Evolutionary conservation across 2,797 vertebrate genomes (phyloP), one percentile per base, ranked within the genome.

Genomic region (Buphagus erythrorhynchus): DNA sequence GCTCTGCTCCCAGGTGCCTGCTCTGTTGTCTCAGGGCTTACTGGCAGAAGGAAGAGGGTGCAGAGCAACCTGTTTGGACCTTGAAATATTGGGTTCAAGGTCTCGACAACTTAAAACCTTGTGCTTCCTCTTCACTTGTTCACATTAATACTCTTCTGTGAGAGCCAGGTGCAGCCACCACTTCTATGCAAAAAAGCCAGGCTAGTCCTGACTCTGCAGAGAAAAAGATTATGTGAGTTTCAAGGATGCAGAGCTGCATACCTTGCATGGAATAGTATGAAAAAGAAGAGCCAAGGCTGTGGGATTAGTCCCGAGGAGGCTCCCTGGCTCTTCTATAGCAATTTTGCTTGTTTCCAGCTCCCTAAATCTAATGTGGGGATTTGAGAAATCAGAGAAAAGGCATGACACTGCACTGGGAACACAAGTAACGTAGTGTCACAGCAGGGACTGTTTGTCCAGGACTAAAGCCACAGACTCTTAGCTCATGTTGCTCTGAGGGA

Each of bases 391-490:
- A 46, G 49, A 92, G 29, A n/a, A 22, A n/a, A 85, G 48, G 46
- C 58, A 59, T 2, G 2, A 85, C 20, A 45, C 45, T 72, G 49
- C 35, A 18, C 22, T 10, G 11, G 58, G 48, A 92, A 73, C 40
- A 48, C 54, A 55, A 86, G 25, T 58, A 31, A 51, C 43, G n/a
- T 25, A 45, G 24, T 22, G 18, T 72, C 75, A 84, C 51, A 73
- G 69, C 86, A 78, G 40, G 84, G 36, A 76, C n/a, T 0, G 0
- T 81, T 96, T 90, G 51, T 75, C 33, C 0, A 0, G 66, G 66
- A 48, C n/a, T 80, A 72, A 81, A 71, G 69, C 76, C 62, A 55
- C 18, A 57, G 63, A 76, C 40, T 84, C 66, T 80, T 65, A 94
- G 62, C 62, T 93, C 63, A 57, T 40, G 43, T 65, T 77, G 29